These are phyloP conservation scores for Clostera curtula DNA, from an alignment of 2,888 invertebrate genomes.

Conservation along the genomic window DNA sequence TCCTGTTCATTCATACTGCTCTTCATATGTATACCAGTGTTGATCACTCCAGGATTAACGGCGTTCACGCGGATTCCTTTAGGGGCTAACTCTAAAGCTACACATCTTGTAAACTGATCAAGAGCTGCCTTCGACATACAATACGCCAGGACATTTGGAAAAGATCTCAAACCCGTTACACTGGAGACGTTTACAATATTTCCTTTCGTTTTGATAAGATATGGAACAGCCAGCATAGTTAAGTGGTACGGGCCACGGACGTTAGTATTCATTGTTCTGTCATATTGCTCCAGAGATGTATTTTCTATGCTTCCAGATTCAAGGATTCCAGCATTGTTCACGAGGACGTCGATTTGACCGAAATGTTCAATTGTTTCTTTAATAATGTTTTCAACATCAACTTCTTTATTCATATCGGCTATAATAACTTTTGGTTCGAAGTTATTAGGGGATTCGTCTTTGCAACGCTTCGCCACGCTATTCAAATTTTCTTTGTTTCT, in stretches of 20 bases:
- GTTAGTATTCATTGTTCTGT: conserved; percentile 90
- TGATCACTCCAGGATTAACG: conserved; percentile 95
- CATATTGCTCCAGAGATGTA: conserved; percentile 87
- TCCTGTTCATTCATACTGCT: conserved; percentile 87
- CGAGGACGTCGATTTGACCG: conserved; percentile 82
- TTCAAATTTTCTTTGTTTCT: conserved; percentile 81
- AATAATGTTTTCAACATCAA: conserved; percentile 78
- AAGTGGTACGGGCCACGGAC: conserved; percentile 85
- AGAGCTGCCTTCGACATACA: conserved; percentile 94
- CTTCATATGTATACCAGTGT: conserved; percentile 88
- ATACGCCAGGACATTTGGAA: conserved; percentile 92
- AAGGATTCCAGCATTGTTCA: conserved; percentile 93
- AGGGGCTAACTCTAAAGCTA: conserved; percentile 86
- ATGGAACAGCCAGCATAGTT: conserved; percentile 88
- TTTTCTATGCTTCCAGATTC: conserved; percentile 87
- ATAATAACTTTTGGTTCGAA: conserved; percentile 72
- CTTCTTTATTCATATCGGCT: conserved; percentile 80
- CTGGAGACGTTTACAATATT: conserved; percentile 95
- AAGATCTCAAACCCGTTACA: conserved; percentile 90
- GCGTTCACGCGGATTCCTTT: conserved; percentile 91
- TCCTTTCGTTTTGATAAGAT: conserved; percentile 86
- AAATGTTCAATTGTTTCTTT: conserved; percentile 79
- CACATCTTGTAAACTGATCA: conserved; percentile 94
- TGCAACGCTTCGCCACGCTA: conserved; percentile 76
- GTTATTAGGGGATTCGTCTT: conserved; percentile 41